Evolutionary conservation across 23 tunicate genomes (phyloP).

Genomic region (Corella eumyota): DNA sequence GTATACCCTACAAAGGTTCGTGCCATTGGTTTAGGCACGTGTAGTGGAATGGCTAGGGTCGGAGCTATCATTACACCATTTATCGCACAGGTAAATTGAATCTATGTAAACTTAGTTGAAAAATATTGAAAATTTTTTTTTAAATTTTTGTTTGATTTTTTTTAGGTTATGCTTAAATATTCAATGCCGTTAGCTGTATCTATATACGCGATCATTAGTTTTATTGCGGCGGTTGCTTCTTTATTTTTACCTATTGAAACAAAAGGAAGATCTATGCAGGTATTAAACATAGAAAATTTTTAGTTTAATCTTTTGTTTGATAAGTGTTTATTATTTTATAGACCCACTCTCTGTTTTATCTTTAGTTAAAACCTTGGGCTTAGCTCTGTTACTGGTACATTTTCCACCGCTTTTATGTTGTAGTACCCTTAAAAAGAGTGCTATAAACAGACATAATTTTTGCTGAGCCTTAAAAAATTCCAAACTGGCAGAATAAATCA

Average conservation of each 20-base stretch:
- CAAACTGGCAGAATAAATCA: too few species aligned
- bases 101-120: too few species aligned
- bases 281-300: slow-evolving; percentile 2
- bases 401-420: too few species aligned
- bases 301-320: too few species aligned
- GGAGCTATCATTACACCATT: slow-evolving; percentile 97
- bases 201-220: slow-evolving; percentile 71
- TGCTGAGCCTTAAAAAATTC: too few species aligned
- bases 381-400: too few species aligned
- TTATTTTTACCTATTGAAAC: slow-evolving; percentile 88
- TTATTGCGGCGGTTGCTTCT: slow-evolving; percentile 68
- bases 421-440: too few species aligned
- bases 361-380: too few species aligned
- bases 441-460: too few species aligned
- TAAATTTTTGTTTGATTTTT: neutral
- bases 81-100: slow-evolving; percentile 46
- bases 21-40: slow-evolving; percentile 93
- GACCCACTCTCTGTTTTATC: too few species aligned
- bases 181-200: slow-evolving; percentile 55
- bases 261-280: slow-evolving; percentile 92
- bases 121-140: neutral
- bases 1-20: slow-evolving; percentile 92
- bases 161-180: slow-evolving; percentile 49
- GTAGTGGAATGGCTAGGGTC: slow-evolving; percentile 93
- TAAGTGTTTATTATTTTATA: too few species aligned